Conservation (phyloP, 2,797 vertebrate genomes). For the Pristis pectinata region DNA sequence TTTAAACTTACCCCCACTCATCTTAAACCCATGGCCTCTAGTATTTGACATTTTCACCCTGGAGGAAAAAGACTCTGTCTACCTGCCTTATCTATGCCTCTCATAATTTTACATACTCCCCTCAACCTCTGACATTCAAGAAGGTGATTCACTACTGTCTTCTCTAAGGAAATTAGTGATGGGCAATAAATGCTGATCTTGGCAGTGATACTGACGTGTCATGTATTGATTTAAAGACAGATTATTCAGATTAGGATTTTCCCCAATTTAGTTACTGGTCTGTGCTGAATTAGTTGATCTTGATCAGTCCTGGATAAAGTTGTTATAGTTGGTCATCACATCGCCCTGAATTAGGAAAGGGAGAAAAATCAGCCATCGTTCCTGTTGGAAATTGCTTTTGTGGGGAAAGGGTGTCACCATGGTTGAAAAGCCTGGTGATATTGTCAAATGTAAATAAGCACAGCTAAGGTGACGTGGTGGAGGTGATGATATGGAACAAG, state of each 20-base stretch:
- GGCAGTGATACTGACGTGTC: too few relatives aligned
- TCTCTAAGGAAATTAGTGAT: too few relatives aligned
- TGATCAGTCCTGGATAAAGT: neutral
- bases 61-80: too few relatives aligned
- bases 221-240: too few relatives aligned
- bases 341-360: neutral
- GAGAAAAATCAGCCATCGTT: neutral
- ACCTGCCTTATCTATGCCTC: too few relatives aligned
- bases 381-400: neutral
- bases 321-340: neutral
- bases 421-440: neutral
- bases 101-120: too few relatives aligned
- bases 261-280: neutral
- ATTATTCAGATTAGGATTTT: neutral
- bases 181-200: too few relatives aligned
- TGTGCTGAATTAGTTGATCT: neutral
- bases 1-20: too few relatives aligned
- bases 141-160: too few relatives aligned
- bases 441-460: neutral
- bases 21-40: too few relatives aligned
- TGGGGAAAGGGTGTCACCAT: neutral
- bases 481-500: neutral
- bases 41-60: too few relatives aligned
- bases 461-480: neutral
- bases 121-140: too few relatives aligned